phyloP scores from a whole-genome alignment of 1,140 invertebrate genomes.

The Halyomorpha halys region DNA sequence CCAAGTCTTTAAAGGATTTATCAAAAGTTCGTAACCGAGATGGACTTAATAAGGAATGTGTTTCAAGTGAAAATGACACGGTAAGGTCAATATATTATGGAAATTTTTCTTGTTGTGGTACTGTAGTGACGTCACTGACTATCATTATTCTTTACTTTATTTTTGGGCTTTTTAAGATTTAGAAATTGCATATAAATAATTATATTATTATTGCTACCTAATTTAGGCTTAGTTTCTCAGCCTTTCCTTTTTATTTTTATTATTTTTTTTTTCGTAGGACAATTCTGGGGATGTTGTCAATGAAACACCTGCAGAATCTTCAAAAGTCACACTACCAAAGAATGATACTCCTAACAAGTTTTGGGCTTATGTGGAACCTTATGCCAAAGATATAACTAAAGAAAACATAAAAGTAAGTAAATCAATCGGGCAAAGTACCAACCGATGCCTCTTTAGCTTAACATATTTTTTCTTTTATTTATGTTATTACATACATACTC shows the following conservation, averaged over 20 bases:
- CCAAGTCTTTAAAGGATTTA: constrained; percentile 24
- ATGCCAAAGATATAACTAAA: constrained; percentile 74
- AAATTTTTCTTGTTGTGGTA: no score
- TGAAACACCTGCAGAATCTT: constrained; percentile 39
- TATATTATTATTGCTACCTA: no score
- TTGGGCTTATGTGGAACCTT: constrained; percentile 88
- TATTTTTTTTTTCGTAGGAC: constrained; percentile 7
- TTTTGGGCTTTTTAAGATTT: no score
- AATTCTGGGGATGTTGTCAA: constrained; percentile 23
- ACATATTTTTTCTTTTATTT: no score
- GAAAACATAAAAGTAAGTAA: constrained; percentile 69
- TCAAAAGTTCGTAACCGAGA: constrained; percentile 18
- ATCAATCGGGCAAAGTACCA: no score
- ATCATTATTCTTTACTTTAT: no score
- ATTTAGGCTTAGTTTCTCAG: no score
- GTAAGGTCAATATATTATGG: constrained; percentile 9
- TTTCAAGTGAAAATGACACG: constrained; percentile 26
- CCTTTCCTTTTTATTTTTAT: no score
- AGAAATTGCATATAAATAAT: no score
- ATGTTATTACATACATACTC: no score
- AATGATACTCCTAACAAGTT: constrained; percentile 92
- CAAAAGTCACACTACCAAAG: constrained; percentile 57
- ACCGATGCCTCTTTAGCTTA: no score
- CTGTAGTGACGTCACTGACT: no score
- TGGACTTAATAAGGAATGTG: constrained; percentile 1